A percentile compares a stretch with the other conserved stretches of the same genome.
Conservation (phyloP, 2,888 invertebrate genomes). For the Heliconius ismenius region DNA sequence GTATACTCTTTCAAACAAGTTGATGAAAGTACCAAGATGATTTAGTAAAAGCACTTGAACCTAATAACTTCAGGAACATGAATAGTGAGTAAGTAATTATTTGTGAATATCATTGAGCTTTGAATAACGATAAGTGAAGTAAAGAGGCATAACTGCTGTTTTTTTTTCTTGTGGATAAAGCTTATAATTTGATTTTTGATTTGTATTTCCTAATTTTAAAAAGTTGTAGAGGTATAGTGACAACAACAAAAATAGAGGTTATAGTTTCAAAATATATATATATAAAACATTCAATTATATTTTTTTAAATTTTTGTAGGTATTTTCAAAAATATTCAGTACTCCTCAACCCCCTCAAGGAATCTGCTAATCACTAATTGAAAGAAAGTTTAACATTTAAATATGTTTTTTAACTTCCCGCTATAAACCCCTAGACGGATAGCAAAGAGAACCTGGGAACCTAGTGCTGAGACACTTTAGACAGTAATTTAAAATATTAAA, state of each 20-base stretch:
- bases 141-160: neutral
- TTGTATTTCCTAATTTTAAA: neutral
- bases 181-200: neutral
- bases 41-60: conserved; percentile 1
- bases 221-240: neutral
- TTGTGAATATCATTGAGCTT: neutral
- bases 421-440: too few species aligned
- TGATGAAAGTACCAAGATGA: neutral
- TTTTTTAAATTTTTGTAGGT: too few species aligned
- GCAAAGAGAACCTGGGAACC: too few species aligned
- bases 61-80: conserved; percentile 6
- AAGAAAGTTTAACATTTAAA: too few species aligned
- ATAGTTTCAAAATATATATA: neutral
- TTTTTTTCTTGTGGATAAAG: neutral
- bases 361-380: too few species aligned
- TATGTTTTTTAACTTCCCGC: too few species aligned
- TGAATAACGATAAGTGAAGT: neutral
- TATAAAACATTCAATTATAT: too few species aligned
- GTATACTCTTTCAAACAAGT: neutral
- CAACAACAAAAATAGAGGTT: neutral
- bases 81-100: neutral
- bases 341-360: too few species aligned
- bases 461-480: too few species aligned
- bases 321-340: too few species aligned
- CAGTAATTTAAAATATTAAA: too few species aligned